Evolutionary conservation across 2,113 vertebrate genomes (phyloP).

Genomic region (Ammospiza nelsoni): DNA sequence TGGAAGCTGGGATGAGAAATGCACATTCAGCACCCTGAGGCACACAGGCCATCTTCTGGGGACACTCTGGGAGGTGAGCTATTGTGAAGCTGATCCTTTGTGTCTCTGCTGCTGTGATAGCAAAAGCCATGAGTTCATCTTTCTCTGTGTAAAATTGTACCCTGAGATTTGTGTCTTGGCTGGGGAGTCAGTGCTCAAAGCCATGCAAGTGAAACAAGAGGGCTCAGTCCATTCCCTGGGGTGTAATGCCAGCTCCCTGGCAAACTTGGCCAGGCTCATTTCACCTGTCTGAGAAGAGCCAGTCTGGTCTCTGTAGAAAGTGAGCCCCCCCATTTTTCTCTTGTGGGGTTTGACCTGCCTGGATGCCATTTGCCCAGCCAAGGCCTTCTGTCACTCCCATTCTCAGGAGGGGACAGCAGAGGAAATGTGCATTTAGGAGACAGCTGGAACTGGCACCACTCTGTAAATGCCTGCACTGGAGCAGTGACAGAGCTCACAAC

Average conservation of each 20-base stretch:
- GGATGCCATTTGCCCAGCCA: not conserved
- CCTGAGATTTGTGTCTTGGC: not conserved
- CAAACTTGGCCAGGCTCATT: not conserved
- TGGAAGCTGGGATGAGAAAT: not conserved
- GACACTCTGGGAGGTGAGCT: not conserved
- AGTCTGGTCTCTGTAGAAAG: not conserved
- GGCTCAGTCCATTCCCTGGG: not conserved
- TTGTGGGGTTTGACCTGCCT: not conserved
- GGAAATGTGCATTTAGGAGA: not conserved
- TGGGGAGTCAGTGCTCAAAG: fast-evolving
- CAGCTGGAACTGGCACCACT: not conserved
- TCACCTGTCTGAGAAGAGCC: not conserved
- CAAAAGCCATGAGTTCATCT: not conserved
- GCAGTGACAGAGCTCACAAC: not conserved
- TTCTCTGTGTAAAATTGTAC: not conserved
- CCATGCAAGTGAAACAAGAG: fast-evolving
- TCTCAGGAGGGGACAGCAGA: not conserved
- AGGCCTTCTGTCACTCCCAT: not conserved
- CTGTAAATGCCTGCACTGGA: too few species aligned
- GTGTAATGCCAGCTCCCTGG: too few species aligned
- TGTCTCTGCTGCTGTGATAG: not conserved
- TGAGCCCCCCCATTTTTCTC: not conserved
- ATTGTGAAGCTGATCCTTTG: fast-evolving
- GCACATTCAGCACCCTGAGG: not conserved
- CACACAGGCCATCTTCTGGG: not conserved